Conservation (phyloP, 2,888 invertebrate species). For the Alloplasta piceator region DNA sequence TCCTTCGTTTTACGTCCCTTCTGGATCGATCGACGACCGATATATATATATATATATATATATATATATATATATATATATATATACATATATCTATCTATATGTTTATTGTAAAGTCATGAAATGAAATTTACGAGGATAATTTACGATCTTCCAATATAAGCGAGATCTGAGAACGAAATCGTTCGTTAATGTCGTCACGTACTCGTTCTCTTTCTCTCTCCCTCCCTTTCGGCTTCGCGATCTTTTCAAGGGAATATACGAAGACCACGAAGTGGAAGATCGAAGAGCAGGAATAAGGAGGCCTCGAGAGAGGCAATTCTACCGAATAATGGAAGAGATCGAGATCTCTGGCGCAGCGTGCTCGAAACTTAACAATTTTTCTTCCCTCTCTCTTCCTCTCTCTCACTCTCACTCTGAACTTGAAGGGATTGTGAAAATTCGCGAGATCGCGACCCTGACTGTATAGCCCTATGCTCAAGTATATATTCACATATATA, state of each 20-base stretch:
- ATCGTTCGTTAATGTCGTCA: constrained; percentile 75
- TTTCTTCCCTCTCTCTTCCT: constrained; percentile 19
- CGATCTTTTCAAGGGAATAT: constrained; percentile 44
- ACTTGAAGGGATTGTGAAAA: constrained; percentile 57
- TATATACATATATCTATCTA: neutral
- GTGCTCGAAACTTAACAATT: constrained; percentile 22
- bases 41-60: constrained; percentile 11
- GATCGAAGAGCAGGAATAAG: constrained; percentile 32
- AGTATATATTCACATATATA: constrained; percentile 15
- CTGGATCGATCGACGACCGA: constrained; percentile 31
- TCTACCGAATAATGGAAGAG: constrained; percentile 60
- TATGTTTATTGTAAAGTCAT: constrained; percentile 31
- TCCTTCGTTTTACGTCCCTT: constrained; percentile 15
- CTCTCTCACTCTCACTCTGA: constrained; percentile 14
- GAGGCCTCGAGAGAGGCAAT: constrained; percentile 52
- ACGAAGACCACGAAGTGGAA: constrained; percentile 19
- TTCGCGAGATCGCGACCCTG: constrained; percentile 63
- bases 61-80: constrained; percentile 12
- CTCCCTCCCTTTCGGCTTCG: constrained; percentile 29
- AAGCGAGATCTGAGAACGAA: constrained; percentile 61
- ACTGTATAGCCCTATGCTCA: constrained; percentile 48
- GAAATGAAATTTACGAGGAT: constrained; percentile 66
- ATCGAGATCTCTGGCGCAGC: constrained; percentile 55
- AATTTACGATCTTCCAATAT: constrained; percentile 70
- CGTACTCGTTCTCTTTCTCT: constrained; percentile 65